Percentiles rank a stretch among this genome's conserved stretches.
phyloP scores from a whole-genome alignment of 92 coral and sea anemone genomes.

The Virgularia gustaviana region DNA sequence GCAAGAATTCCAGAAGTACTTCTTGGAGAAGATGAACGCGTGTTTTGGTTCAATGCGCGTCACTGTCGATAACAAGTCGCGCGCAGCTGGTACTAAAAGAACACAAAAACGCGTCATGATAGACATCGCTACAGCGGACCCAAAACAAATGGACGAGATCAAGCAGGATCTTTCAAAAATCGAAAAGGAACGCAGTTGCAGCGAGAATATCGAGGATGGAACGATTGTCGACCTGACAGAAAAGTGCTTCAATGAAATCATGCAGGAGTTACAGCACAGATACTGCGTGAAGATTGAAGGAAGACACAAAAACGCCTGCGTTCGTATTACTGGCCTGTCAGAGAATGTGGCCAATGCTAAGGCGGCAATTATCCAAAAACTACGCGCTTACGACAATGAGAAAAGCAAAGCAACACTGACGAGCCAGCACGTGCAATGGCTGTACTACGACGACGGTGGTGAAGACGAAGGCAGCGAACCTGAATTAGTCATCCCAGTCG shows the following conservation, averaged over 20 bases:
- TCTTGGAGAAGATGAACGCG: background rate
- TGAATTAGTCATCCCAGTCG: constrained; percentile 17
- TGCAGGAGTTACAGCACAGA: constrained; percentile 37
- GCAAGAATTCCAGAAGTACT: constrained; percentile 42
- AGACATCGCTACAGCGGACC: constrained; percentile 25
- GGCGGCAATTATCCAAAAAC: background rate
- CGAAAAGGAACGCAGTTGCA: constrained; percentile 7
- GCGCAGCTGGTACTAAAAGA: background rate
- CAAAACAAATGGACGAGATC: constrained; percentile 15
- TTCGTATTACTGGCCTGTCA: constrained; percentile 9
- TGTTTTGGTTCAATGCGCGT: too few species aligned
- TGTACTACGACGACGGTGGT: constrained; percentile 15
- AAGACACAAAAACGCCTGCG: background rate
- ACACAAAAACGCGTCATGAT: background rate
- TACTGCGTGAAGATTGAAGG: constrained; percentile 12
- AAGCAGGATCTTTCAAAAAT: background rate
- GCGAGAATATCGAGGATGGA: constrained; percentile 1
- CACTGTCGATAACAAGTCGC: background rate
- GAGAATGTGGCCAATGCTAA: constrained; percentile 6
- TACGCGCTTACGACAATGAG: background rate
- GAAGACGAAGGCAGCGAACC: too few species aligned
- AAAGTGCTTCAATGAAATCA: constrained; percentile 19
- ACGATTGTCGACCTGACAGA: background rate
- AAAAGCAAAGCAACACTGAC: background rate
- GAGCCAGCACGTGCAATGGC: constrained; percentile 16